Evolutionary conservation across 2,113 vertebrate genomes (phyloP).

Genomic region (Scomber colias): DNA sequence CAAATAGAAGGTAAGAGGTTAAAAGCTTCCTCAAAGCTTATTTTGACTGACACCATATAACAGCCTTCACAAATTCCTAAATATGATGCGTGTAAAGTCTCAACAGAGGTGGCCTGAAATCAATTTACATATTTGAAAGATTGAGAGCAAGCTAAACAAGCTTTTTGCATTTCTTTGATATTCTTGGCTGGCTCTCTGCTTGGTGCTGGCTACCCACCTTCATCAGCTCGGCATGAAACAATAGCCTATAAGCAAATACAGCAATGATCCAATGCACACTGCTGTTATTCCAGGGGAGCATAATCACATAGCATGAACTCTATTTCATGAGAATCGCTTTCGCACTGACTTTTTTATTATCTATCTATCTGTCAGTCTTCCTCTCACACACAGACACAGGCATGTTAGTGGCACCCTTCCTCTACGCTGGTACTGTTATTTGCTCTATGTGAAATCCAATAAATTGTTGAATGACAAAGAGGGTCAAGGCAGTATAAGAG

Average conservation of each 20-base stretch:
- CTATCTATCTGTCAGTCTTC: constrained; percentile 9
- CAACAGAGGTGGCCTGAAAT: constrained; percentile 10
- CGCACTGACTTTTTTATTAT: constrained; percentile 16
- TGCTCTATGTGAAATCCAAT: constrained; percentile 16
- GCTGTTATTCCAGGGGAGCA: constrained; percentile 35
- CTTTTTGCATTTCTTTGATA: constrained; percentile 46
- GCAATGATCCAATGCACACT: constrained; percentile 40
- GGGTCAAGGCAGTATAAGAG: neutral
- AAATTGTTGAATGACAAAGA: neutral
- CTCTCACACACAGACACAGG: neutral
- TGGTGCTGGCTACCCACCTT: constrained; percentile 39
- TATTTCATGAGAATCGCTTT: constrained; percentile 36
- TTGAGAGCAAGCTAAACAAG: constrained; percentile 29
- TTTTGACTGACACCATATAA: constrained; percentile 29
- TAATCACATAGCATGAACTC: constrained; percentile 58
- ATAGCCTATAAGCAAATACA: constrained; percentile 32
- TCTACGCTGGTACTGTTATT: constrained; percentile 7
- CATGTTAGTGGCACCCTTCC: neutral
- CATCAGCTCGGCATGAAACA: constrained; percentile 58
- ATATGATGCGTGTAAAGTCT: constrained; percentile 5
- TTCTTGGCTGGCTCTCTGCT: constrained; percentile 38
- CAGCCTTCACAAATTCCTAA: constrained; percentile 25
- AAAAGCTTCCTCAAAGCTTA: constrained; percentile 10
- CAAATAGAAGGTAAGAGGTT: constrained; percentile 12
- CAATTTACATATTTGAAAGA: constrained; percentile 38